Evolutionary conservation across 1,140 invertebrate genomes (phyloP).

Genomic region (Agrilus planipennis): DNA sequence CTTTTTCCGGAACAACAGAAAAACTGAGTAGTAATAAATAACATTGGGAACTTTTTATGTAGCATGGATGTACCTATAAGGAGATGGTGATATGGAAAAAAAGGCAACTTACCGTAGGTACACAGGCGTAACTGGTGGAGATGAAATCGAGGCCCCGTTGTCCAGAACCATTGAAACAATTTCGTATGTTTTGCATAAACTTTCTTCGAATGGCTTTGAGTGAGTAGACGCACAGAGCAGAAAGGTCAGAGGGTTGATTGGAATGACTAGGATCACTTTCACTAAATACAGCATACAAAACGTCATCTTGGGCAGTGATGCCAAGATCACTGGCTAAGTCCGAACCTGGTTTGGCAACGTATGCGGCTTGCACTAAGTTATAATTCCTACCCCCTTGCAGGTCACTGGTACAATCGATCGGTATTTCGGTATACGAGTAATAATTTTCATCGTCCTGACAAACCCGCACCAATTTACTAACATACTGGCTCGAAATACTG

Average conservation of each 20-base stretch:
- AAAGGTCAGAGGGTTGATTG: constrained; percentile 56
- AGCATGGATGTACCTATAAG: too few species aligned
- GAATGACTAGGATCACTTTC: constrained; percentile 63
- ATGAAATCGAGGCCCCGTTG: constrained; percentile 84
- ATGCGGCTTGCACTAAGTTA: constrained; percentile 88
- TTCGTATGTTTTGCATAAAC: constrained; percentile 96
- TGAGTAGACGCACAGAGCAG: constrained; percentile 90
- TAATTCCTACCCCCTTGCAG: constrained; percentile 60
- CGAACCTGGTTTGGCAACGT: constrained; percentile 83
- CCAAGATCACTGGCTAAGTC: constrained; percentile 77
- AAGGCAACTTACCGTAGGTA: constrained; percentile 73
- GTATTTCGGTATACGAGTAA: constrained; percentile 97
- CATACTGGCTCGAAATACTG: constrained; percentile 61
- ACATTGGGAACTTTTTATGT: too few species aligned
- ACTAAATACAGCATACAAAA: constrained; percentile 88
- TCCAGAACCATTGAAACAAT: constrained; percentile 85
- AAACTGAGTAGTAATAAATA: too few species aligned
- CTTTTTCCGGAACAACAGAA: too few species aligned
- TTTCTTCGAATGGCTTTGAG: constrained; percentile 83
- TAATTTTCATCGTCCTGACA: constrained; percentile 94
- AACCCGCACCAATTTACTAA: constrained; percentile 89
- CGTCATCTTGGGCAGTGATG: constrained; percentile 85
- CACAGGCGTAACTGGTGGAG: constrained; percentile 74
- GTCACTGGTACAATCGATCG: constrained; percentile 78
- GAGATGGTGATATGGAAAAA: too few species aligned